Conservation (phyloP, 2,888 invertebrate species). For the Kuschelorhynchus macadamiae region DNA sequence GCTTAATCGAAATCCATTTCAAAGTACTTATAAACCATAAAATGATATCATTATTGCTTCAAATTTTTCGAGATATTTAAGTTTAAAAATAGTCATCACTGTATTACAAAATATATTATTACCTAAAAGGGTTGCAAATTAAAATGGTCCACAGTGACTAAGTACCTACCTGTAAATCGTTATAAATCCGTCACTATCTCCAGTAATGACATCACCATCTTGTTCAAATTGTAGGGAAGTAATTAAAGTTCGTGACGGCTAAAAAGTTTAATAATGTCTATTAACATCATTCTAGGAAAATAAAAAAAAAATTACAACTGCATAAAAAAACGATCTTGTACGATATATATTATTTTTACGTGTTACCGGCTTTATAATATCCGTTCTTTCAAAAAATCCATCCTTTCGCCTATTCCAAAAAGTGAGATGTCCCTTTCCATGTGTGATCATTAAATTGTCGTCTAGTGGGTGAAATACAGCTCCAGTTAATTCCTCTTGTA, state of each 20-base stretch:
- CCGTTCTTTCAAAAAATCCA: constrained; percentile 90
- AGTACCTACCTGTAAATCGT: constrained; percentile 84
- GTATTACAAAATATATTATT: too few species aligned
- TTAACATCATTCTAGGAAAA: neutral
- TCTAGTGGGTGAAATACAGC: constrained; percentile 93
- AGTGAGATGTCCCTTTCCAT: constrained; percentile 91
- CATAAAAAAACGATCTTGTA: neutral
- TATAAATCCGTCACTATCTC: constrained; percentile 92
- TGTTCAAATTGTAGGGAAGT: constrained; percentile 92
- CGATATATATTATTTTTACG: constrained; percentile 4
- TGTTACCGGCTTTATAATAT: constrained; percentile 86
- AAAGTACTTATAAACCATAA: too few species aligned
- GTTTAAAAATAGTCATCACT: too few species aligned
- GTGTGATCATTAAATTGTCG: constrained; percentile 91
- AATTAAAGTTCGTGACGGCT: constrained; percentile 87
- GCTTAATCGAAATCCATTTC: too few species aligned
- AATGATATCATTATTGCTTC: too few species aligned
- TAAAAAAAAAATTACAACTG: neutral
- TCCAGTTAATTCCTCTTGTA: constrained; percentile 90
- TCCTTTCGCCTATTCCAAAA: constrained; percentile 95
- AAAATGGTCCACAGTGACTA: too few species aligned
- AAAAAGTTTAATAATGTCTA: constrained; percentile 54
- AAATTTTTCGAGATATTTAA: too few species aligned
- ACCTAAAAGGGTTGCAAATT: too few species aligned
- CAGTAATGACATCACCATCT: constrained; percentile 93